phyloP scores from a whole-genome alignment of 1,140 invertebrate genomes.

The Eriocheir sinensis region DNA sequence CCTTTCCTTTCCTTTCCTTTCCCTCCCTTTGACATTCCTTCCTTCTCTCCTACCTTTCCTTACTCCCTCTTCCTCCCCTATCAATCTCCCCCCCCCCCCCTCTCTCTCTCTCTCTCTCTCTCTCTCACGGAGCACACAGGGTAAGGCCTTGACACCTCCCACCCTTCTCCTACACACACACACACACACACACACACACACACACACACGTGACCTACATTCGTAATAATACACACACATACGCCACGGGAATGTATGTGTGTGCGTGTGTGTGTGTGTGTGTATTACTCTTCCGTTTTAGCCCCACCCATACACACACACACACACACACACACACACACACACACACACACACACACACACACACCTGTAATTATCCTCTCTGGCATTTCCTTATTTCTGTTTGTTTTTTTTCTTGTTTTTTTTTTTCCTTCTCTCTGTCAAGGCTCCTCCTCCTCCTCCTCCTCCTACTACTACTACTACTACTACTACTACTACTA shows the following conservation, averaged over 20 bases:
- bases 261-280: conserved; percentile 27
- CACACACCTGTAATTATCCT: background rate
- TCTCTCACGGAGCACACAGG: background rate
- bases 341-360: conserved; percentile 15
- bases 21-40: too few species aligned
- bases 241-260: too few species aligned
- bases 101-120: background rate
- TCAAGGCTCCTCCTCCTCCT: background rate
- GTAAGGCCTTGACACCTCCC: background rate
- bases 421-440: too few species aligned
- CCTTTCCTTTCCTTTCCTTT: too few species aligned
- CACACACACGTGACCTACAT: too few species aligned
- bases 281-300: background rate
- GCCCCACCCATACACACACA: conserved; percentile 15
- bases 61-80: background rate
- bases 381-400: too few species aligned
- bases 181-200: too few species aligned
- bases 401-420: too few species aligned
- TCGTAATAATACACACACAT: too few species aligned
- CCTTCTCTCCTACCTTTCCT: background rate
- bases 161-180: background rate
- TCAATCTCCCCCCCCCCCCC: background rate
- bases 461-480: background rate
- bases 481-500: conserved; percentile 10
- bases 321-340: conserved; percentile 30